Evolutionary conservation across 2,797 vertebrate genomes (phyloP).

Genomic region (Cercopithecus hamlyni): DNA sequence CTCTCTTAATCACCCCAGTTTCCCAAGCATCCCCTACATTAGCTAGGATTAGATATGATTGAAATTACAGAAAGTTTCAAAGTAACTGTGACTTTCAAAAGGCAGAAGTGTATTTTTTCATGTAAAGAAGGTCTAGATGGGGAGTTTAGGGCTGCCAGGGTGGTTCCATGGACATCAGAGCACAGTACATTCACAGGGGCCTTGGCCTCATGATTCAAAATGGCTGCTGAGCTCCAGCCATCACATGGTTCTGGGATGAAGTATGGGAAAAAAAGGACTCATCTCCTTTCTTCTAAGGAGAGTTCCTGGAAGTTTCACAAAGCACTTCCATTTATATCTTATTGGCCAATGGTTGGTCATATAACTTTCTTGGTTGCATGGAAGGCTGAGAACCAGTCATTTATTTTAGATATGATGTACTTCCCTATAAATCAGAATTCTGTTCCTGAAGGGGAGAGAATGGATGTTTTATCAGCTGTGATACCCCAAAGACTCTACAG

Average conservation of each 20-base stretch:
- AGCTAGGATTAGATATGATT: neutral
- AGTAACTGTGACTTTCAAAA: neutral
- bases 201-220: neutral
- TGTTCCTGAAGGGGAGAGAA: neutral
- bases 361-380: neutral
- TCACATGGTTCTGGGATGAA: neutral
- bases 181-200: neutral
- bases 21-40: neutral
- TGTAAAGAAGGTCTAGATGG: neutral
- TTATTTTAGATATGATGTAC: neutral
- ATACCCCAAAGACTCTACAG: neutral
- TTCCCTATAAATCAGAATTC: neutral
- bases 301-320: neutral
- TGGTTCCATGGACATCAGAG: neutral
- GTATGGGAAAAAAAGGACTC: neutral
- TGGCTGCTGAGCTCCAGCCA: neutral
- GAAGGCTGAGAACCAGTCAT: neutral
- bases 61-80: neutral
- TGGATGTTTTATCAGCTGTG: neutral
- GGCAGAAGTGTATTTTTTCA: neutral
- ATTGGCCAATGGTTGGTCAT: neutral
- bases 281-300: neutral
- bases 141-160: neutral
- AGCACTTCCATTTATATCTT: neutral
- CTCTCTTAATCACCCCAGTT: neutral